Evolutionary conservation across 2,888 invertebrate species (phyloP), one percentile per base, ranked within the genome.

Genomic region (Ectobius pallidus): DNA sequence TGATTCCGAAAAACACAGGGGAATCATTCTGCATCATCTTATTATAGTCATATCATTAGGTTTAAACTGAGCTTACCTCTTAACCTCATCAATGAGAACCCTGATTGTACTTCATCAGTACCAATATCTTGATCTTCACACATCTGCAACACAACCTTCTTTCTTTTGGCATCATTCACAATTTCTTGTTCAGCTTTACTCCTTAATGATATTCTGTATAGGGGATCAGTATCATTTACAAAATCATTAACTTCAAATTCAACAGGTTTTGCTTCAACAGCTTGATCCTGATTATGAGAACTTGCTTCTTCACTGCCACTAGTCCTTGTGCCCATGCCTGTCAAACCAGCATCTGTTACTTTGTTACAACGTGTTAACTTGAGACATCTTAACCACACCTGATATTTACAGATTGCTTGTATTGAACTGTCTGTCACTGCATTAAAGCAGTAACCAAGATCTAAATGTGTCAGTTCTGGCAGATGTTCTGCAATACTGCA

Each of bases 111-210:
- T 67, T 85, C 83, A 76, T 82, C 80, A 7, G 84, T 79, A n/a
- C n/a, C n/a, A n/a, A n/a, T n/a, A 22, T 85, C 75, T 34, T 73
- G 71, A 73, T 86, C 86, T 80, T 89, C 89, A 78, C 89, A 90
- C 82, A 89, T 87, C 52, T 85, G 85, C 84, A 87, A 85, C 34
- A 91, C 87, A 76, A 89, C 87, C 72, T 85, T 84, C 80, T 91
- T 91, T 62, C 89, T 84, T 77, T 85, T 85, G 0, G 90, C 90
- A 80, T 91, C 91, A 1, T 85, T 84, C 1, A 90, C 87, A 75
- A 91, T 91, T 78, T 91, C 90, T 78, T 89, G 88, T 80, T 91
- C 91, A 16, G 90, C 91, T 79, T 87, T 86, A 30, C 90, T 90
- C 2, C 91, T 87, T 27, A 91, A 80, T 68, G 89, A 86, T 76